Base-by-base conservation (phyloP, 2,888 invertebrate genomes). In the Drosophila parthenogenetica region DNA sequence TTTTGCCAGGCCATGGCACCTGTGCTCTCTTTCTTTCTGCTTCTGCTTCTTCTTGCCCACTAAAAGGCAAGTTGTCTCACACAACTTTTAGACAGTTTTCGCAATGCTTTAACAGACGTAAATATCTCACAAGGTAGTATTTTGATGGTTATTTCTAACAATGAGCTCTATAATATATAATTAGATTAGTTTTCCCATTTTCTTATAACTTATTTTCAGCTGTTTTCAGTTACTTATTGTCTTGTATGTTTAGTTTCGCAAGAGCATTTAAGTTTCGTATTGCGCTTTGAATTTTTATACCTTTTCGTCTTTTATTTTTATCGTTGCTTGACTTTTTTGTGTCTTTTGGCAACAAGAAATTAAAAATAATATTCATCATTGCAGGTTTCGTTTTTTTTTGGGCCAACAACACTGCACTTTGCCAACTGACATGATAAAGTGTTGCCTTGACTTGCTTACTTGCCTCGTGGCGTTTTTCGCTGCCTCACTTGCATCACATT, bases 351-450 rank as follows among this genome's bases (percentile, higher is more conserved):
- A 45, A 45, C 75, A 67, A 48, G 57, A 72, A 78, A 81, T 78
- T 81, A 77, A 82, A 83, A 77, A 72, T 79, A 83, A 67, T 66
- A 61, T 61, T 64, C 61, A 62, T 57, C 67, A 55, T 43, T 60
- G 65, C 67, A 43, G 65, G 16, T 16, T 48, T 42, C 60, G 29
- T 35, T 35, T 35, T 35, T 29, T 29, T 35, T 35, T 13, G 58
- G 43, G 29, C 49, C 63, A 55, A 63, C 79, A 68, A 59, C 64
- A 50, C 69, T 72, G 70, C 79, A 78, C 81, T 81, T 66, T 78
- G 82, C 77, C 69, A 85, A 79, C 85, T 87, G 82, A 81, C 82
- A 82, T 82, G 88, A 82, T 87, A 84, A 82, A 82, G 85, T 81
- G 82, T 85, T 81, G 87, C 86, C 85, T 73, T 69, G 79, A 76